Evolutionary conservation across 2,888 invertebrate genomes (phyloP).

Genomic region (Sycophila texana): DNA sequence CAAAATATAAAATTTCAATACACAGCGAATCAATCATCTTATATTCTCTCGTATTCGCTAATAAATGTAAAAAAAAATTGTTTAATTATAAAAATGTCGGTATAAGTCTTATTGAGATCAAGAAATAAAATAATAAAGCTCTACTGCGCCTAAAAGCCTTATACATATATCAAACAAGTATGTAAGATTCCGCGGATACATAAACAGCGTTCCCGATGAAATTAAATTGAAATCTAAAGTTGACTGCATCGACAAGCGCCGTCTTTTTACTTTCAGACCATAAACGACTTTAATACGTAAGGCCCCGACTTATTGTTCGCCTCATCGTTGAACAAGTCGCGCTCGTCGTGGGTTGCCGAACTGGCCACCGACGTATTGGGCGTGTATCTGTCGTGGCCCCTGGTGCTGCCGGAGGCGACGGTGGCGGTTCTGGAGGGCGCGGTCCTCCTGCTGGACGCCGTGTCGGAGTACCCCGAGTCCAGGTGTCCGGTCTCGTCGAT

Average conservation of each 20-base stretch:
- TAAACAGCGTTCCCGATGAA: no score
- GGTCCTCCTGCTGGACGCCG: constrained; percentile 43
- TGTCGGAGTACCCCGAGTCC: constrained; percentile 66
- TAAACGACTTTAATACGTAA: background rate
- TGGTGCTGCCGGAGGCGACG: background rate
- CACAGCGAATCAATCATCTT: no score
- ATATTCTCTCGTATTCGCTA: no score
- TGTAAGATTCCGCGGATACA: no score
- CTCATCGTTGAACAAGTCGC: no score
- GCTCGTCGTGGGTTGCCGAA: background rate
- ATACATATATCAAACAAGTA: no score
- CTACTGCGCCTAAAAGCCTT: no score
- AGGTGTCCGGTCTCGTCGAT: constrained; percentile 61
- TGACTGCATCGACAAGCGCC: background rate
- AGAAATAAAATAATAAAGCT: no score
- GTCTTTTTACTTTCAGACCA: background rate
- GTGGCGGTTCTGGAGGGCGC: constrained; percentile 6
- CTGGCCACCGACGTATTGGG: no score
- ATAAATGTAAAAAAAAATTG: background rate
- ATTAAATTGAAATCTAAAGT: background rate
- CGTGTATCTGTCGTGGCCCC: background rate
- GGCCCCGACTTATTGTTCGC: background rate
- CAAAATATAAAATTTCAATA: background rate
- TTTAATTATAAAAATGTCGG: background rate
- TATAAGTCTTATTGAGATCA: no score